Conservation (phyloP, 2,113 vertebrate genomes). For the Oreochromis spilurus region DNA sequence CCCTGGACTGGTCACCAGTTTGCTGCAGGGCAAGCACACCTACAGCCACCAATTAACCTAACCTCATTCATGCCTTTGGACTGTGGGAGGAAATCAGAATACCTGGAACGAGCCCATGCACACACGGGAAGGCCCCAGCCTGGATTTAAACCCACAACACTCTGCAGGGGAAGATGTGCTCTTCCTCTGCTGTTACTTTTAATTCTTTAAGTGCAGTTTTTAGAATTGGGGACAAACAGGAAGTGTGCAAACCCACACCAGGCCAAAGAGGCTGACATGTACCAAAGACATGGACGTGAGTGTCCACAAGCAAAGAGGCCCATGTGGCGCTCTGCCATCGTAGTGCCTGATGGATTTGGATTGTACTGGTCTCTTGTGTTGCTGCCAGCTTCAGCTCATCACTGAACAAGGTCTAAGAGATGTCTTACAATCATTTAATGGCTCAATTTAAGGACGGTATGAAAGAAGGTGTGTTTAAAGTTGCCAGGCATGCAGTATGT, state of each 20-base stretch:
- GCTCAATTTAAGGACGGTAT: not conserved
- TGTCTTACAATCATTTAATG: not conserved
- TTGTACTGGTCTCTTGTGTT: not conserved
- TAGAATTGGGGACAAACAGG: not conserved
- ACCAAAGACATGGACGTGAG: not conserved
- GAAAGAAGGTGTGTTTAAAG: not conserved
- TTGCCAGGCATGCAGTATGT: not conserved
- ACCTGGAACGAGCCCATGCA: not conserved
- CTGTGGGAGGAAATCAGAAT: not conserved
- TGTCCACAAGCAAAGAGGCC: not conserved
- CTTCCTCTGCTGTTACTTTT: not conserved
- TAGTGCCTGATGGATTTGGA: too few relatives aligned
- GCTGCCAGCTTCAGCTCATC: not conserved
- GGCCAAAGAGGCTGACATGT: not conserved
- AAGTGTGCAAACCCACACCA: not conserved
- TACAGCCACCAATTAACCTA: not conserved
- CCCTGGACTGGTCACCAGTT: not conserved
- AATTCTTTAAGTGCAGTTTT: not conserved
- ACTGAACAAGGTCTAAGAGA: not conserved
- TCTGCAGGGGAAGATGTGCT: too few relatives aligned
- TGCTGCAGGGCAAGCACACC: too few relatives aligned
- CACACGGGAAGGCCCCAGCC: not conserved
- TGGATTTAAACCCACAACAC: not conserved
- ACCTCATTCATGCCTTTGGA: not conserved
- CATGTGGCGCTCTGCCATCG: not conserved